A percentile compares a stretch with the other conserved stretches of the same genome.
Conservation (phyloP, 2,888 invertebrate genomes). For the Cecidostiba fungosa region DNA sequence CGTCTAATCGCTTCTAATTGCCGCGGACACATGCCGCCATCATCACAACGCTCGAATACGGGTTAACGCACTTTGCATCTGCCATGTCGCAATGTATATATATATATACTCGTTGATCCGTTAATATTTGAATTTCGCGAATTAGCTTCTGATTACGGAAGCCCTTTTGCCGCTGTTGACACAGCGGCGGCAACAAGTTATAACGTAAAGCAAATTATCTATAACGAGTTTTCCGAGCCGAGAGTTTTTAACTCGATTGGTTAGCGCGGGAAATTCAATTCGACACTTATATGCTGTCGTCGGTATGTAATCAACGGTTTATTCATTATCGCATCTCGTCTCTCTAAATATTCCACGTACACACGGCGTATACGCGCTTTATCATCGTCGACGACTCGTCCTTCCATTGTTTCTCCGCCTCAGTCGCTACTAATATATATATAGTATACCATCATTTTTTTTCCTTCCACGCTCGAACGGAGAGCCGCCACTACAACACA, state of each 20-base stretch:
- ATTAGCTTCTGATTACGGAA: neutral
- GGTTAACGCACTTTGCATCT: conserved; percentile 25
- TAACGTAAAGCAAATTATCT: neutral
- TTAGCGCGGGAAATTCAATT: neutral
- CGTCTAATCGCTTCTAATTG: conserved; percentile 64
- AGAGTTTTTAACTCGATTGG: neutral
- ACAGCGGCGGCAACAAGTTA: too few species aligned
- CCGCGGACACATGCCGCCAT: conserved; percentile 7
- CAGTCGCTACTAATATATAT: neutral
- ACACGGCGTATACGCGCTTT: neutral
- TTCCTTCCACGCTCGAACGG: neutral
- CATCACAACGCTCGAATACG: conserved; percentile 19
- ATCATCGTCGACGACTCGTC: conserved; percentile 21
- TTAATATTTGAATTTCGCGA: neutral
- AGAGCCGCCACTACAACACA: neutral
- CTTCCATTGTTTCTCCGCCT: conserved; percentile 34
- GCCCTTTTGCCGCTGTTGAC: neutral
- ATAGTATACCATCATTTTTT: neutral
- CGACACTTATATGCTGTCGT: neutral
- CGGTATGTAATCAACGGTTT: neutral
- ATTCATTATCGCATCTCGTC: conserved; percentile 47
- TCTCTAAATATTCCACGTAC: neutral
- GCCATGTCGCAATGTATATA: neutral
- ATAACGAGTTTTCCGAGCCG: neutral
- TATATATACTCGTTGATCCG: neutral